These are phyloP conservation scores for Cylloceria caligata DNA, from an alignment of 2,888 invertebrate genomes.

Conservation along the genomic window DNA sequence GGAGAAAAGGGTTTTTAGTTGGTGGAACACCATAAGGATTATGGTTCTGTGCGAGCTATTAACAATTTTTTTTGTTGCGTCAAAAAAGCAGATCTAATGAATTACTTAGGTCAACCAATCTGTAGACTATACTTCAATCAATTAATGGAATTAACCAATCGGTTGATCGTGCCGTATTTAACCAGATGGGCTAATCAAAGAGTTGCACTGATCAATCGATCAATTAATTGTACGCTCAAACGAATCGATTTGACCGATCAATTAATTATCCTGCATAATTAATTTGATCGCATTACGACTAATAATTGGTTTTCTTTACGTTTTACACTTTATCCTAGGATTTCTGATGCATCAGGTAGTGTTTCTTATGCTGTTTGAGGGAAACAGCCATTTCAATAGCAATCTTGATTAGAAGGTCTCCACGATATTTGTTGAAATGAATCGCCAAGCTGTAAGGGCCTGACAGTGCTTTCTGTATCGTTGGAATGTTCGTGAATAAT, in stretches of 20 bases:
- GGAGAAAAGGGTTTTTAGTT: neutral
- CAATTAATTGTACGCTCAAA: no score
- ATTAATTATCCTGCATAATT: no score
- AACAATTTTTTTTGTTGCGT: neutral
- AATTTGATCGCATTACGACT: no score
- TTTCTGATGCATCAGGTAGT: neutral
- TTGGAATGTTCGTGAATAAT: conserved; percentile 57
- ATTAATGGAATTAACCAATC: no score
- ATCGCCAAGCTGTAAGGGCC: conserved; percentile 7
- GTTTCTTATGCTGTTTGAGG: neutral
- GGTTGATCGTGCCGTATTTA: no score
- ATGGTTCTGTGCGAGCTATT: neutral
- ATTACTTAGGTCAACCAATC: neutral
- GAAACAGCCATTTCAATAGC: neutral
- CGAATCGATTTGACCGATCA: neutral
- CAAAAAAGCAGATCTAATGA: neutral
- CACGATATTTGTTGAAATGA: neutral
- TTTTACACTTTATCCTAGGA: no score
- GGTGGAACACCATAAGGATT: neutral
- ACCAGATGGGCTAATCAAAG: no score
- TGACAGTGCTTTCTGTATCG: conserved; percentile 35
- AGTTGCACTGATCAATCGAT: no score
- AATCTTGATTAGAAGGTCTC: neutral
- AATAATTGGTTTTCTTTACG: no score
- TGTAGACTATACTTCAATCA: no score